Conservation (phyloP, 2,113 vertebrate genomes). For the Uria aalge region DNA sequence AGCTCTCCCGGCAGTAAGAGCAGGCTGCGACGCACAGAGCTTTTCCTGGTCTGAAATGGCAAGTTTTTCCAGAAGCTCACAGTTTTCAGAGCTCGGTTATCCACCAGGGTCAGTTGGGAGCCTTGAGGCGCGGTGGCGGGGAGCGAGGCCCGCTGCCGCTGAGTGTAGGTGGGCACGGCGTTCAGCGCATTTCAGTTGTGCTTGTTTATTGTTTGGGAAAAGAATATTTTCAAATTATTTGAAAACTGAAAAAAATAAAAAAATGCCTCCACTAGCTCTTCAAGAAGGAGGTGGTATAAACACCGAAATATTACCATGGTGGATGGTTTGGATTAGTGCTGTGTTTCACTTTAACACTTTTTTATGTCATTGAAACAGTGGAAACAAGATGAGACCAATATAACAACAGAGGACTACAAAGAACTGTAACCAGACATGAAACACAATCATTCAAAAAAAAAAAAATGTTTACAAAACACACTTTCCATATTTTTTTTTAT, state of each 20-base stretch:
- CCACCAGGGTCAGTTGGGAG: not conserved
- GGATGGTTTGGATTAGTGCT: not conserved
- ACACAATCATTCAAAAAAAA: not conserved
- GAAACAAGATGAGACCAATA: not conserved
- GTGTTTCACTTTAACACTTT: not conserved
- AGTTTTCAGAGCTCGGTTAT: not conserved
- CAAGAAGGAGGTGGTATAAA: not conserved
- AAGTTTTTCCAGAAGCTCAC: not conserved
- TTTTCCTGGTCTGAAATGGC: not conserved
- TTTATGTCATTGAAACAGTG: not conserved
- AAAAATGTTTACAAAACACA: not conserved
- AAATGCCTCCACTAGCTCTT: not conserved
- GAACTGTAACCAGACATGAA: not conserved
- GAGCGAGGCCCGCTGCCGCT: not conserved
- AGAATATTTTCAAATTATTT: not conserved
- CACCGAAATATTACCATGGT: not conserved
- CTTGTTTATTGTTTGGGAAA: not conserved
- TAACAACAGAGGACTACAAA: not conserved
- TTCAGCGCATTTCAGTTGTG: not conserved
- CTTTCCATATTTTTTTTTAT: not conserved
- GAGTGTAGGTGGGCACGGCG: not conserved
- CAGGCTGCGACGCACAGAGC: not conserved
- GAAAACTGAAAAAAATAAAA: not conserved
- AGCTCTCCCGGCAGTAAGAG: not conserved
- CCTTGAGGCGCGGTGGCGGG: not conserved